These are phyloP conservation scores for Tretioscincus oriximinensis DNA, from an alignment of 2,113 vertebrate genomes.

Conservation along the genomic window DNA sequence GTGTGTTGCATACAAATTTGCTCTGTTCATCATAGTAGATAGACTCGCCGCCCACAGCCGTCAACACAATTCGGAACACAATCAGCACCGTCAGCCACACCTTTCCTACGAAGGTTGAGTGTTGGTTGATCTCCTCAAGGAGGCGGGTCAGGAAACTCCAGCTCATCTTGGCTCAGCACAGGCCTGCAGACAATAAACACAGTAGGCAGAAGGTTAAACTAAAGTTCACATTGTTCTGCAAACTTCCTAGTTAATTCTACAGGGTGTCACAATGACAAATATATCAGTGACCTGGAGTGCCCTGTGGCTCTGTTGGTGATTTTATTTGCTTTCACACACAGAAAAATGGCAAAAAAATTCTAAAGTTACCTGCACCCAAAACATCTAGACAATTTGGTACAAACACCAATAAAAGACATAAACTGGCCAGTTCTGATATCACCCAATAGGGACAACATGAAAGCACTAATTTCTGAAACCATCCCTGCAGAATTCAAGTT, in stretches of 20 bases:
- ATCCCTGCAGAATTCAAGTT: too few species aligned
- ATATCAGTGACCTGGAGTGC: neutral
- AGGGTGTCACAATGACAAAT: neutral
- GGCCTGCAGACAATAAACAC: conserved; percentile 42
- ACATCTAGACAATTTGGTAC: too few species aligned
- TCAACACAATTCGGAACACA: conserved; percentile 88
- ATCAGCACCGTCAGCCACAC: conserved; percentile 87
- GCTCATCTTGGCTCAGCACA: conserved; percentile 78
- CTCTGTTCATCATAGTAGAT: conserved; percentile 93
- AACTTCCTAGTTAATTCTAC: neutral
- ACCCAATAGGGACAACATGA: too few species aligned
- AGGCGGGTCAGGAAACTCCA: conserved; percentile 89
- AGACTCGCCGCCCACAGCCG: conserved; percentile 84
- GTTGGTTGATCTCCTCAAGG: conserved; percentile 91
- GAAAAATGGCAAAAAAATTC: too few species aligned
- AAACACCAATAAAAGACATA: too few species aligned
- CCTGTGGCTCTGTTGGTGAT: too few species aligned
- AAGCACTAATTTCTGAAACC: too few species aligned
- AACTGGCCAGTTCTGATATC: too few species aligned
- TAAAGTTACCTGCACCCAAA: too few species aligned
- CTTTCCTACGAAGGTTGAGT: conserved; percentile 91
- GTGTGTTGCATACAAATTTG: conserved; percentile 87
- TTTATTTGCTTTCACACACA: too few species aligned
- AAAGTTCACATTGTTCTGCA: fast-evolving
- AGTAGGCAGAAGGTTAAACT: conserved; percentile 13